Evolutionary conservation across 2,888 invertebrate species (phyloP).

Genomic region (Congeria kusceri): DNA sequence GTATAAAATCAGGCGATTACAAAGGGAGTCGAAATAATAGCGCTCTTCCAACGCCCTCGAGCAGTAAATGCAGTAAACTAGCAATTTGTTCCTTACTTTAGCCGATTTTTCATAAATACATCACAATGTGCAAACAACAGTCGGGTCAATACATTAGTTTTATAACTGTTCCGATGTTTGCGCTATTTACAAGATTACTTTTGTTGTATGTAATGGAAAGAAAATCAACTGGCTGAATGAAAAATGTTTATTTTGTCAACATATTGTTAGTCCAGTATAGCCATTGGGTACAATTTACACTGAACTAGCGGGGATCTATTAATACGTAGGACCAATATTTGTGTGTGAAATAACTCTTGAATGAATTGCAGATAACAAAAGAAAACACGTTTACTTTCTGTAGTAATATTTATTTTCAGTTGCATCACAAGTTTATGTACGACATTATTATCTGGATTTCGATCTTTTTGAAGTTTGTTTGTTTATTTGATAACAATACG

Average conservation of each 20-base stretch:
- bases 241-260: slow-evolving; percentile 2
- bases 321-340: no score
- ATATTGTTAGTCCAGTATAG: not conserved
- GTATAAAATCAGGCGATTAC: slow-evolving; percentile 6
- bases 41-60: slow-evolving; percentile 23
- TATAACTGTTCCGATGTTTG: slow-evolving; percentile 45
- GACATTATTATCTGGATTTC: no score
- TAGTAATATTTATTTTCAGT: not conserved
- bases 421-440: not conserved
- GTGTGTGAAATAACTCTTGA: no score
- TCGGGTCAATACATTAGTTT: slow-evolving; percentile 57
- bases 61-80: slow-evolving; percentile 34
- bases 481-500: no score
- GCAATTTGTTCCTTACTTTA: slow-evolving; percentile 37
- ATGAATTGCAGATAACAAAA: no score
- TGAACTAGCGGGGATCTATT: no score
- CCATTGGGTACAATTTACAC: no score
- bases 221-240: not conserved
- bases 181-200: slow-evolving; percentile 53
- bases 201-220: slow-evolving; percentile 23
- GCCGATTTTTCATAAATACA: slow-evolving; percentile 30
- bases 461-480: no score
- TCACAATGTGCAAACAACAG: slow-evolving; percentile 44
- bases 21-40: slow-evolving; percentile 27
- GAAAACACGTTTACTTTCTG: not conserved